Evolutionary conservation across 2,797 vertebrate genomes (phyloP).

Genomic region (Sebastes itinus): DNA sequence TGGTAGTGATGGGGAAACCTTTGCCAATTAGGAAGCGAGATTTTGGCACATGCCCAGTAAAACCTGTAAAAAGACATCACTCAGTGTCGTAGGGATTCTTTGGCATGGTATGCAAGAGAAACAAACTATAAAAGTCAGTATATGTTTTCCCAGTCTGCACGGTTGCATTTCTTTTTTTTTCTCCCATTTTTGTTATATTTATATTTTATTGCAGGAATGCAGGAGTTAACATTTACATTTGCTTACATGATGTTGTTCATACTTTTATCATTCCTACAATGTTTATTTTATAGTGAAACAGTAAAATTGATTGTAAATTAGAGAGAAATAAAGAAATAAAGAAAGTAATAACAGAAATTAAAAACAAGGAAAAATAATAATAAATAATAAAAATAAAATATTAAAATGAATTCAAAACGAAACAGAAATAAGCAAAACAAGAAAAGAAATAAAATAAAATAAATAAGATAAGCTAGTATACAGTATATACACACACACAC

Average conservation of each 20-base stretch:
- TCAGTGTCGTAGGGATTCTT: background rate
- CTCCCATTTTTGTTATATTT: no score
- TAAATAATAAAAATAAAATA: no score
- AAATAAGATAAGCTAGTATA: no score
- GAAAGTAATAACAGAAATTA: fast-evolving
- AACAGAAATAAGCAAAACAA: no score
- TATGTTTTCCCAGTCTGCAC: background rate
- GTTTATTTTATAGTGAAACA: no score
- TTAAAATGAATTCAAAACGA: fast-evolving
- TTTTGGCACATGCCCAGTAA: constrained; percentile 79
- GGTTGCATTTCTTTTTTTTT: background rate
- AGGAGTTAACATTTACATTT: no score
- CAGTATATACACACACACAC: no score
- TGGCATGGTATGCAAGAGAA: background rate
- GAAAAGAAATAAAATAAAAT: no score
- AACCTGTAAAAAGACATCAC: constrained; percentile 70
- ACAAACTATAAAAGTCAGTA: background rate
- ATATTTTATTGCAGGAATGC: no score
- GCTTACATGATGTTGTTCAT: no score
- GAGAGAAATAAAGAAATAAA: fast-evolving
- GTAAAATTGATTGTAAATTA: no score
- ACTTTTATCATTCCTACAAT: no score
- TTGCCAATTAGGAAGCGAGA: constrained; percentile 77
- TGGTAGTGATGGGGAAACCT: constrained; percentile 77
- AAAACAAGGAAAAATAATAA: fast-evolving